A percentile compares a stretch with the other conserved stretches of the same genome.
phyloP scores from a whole-genome alignment of 2,888 invertebrate genomes.

The Scaptomyza caliginosa region DNA sequence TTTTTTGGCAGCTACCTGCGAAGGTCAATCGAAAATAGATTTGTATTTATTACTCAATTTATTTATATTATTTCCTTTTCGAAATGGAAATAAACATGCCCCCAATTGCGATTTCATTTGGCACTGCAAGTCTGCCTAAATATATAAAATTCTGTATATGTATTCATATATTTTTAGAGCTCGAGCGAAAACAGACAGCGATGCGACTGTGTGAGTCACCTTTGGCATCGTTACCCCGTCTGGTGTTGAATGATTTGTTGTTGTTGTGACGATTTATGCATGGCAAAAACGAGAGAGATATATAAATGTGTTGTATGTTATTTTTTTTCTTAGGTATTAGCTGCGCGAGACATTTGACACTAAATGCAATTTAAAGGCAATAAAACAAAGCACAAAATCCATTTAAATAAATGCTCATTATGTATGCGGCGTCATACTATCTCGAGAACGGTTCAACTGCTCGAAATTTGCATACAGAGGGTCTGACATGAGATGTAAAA shows the following conservation, averaged over 20 bases:
- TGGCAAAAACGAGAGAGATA: slow-evolving; percentile 23
- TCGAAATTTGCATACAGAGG: slow-evolving; percentile 65
- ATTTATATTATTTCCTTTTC: slow-evolving; percentile 18
- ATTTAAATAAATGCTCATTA: slow-evolving; percentile 76
- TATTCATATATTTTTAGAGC: slow-evolving; percentile 36
- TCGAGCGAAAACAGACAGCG: slow-evolving; percentile 28
- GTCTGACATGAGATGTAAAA: slow-evolving; percentile 38
- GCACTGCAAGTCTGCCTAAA: slow-evolving; percentile 41
- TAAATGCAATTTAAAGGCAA: slow-evolving; percentile 77
- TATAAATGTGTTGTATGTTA: not conserved
- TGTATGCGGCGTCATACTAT: slow-evolving; percentile 78
- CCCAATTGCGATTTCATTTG: slow-evolving; percentile 44
- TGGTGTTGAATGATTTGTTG: slow-evolving; percentile 66
- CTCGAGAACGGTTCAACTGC: slow-evolving; percentile 70
- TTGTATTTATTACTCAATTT: slow-evolving; percentile 23
- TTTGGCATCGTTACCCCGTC: slow-evolving; percentile 58
- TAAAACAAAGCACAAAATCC: slow-evolving; percentile 69
- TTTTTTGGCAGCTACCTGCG: slow-evolving; percentile 30
- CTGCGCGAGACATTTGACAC: slow-evolving; percentile 72
- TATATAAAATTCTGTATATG: not conserved
- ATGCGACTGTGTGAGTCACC: slow-evolving; percentile 51
- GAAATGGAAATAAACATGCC: slow-evolving; percentile 39
- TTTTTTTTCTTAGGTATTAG: slow-evolving; percentile 47
- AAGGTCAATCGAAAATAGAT: slow-evolving; percentile 57
- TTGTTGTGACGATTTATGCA: slow-evolving; percentile 64